Evolutionary conservation across 2,888 invertebrate species (phyloP).

Genomic region (Buathra laborator): DNA sequence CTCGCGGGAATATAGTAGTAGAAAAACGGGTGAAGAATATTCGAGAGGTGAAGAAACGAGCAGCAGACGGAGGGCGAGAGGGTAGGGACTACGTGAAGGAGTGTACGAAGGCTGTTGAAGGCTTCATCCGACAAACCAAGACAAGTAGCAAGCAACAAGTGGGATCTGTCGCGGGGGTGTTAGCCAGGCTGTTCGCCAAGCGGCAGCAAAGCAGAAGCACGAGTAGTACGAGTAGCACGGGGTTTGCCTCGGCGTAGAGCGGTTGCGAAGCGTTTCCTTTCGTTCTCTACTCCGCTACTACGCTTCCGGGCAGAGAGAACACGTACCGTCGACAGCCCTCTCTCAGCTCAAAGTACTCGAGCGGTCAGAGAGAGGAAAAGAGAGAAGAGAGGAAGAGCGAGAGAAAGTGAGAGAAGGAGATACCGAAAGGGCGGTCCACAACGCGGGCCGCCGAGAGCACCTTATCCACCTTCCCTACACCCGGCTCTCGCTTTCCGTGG

Average conservation of each 20-base stretch:
- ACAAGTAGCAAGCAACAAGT: conserved; percentile 79
- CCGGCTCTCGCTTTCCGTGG: conserved; percentile 39
- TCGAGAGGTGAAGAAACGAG: not conserved
- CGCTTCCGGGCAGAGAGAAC: conserved; percentile 55
- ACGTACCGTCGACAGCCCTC: conserved; percentile 60
- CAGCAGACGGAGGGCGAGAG: conserved; percentile 25
- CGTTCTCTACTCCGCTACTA: conserved; percentile 59
- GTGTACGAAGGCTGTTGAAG: conserved; percentile 27
- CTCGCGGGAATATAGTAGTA: not conserved
- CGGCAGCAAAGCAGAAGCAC: conserved; percentile 61
- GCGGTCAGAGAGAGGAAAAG: conserved; percentile 50
- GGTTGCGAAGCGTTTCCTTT: conserved; percentile 59
- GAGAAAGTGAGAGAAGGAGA: conserved; percentile 36
- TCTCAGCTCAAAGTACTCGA: conserved; percentile 40
- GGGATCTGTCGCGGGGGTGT: conserved; percentile 74
- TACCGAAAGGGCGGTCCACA: conserved; percentile 56
- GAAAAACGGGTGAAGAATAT: not conserved
- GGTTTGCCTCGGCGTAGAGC: conserved; percentile 24
- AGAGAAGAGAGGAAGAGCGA: not conserved
- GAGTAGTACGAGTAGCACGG: conserved; percentile 49
- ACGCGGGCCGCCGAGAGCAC: conserved; percentile 48
- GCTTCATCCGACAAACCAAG: conserved; percentile 58
- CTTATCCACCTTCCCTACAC: conserved; percentile 61
- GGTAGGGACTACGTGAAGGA: conserved; percentile 22
- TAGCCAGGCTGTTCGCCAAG: conserved; percentile 64